Evolutionary conservation across 2,113 vertebrate genomes (phyloP).

Genomic region (Axis porcinus): DNA sequence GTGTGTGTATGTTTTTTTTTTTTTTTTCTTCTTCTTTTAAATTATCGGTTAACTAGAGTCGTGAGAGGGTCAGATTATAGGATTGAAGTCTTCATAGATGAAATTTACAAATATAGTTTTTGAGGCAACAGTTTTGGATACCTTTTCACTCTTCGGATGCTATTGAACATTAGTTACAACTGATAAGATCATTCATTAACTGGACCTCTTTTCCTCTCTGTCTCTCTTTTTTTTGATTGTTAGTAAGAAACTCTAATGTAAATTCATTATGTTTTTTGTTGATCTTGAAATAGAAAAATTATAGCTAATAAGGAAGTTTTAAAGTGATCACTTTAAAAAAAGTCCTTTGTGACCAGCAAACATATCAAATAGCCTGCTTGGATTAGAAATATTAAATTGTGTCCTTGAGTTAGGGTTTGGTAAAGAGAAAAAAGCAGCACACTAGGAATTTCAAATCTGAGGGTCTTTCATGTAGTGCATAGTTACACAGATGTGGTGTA

Average conservation of each 20-base stretch:
- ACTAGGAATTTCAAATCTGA: background rate
- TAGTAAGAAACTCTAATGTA: background rate
- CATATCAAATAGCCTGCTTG: background rate
- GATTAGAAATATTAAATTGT: background rate
- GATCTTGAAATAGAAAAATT: constrained; percentile 4
- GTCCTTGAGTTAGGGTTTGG: background rate
- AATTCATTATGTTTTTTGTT: background rate
- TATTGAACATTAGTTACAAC: background rate
- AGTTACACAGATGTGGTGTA: background rate
- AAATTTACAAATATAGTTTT: background rate
- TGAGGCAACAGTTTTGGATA: background rate
- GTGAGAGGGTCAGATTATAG: background rate
- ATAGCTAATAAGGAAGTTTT: background rate
- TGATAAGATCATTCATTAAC: background rate
- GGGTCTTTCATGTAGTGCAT: background rate
- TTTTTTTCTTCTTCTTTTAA: background rate
- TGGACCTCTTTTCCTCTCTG: background rate
- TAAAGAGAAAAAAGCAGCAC: background rate
- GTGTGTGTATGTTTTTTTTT: background rate
- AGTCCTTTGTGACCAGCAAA: background rate
- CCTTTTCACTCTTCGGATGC: background rate
- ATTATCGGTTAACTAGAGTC: background rate
- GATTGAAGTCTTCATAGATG: background rate
- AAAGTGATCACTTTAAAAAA: background rate
- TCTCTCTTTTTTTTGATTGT: background rate